Percentiles rank a stretch among this genome's conserved stretches.
phyloP scores from a whole-genome alignment of 2,888 invertebrate genomes.

The Tetragonula carbonaria region DNA sequence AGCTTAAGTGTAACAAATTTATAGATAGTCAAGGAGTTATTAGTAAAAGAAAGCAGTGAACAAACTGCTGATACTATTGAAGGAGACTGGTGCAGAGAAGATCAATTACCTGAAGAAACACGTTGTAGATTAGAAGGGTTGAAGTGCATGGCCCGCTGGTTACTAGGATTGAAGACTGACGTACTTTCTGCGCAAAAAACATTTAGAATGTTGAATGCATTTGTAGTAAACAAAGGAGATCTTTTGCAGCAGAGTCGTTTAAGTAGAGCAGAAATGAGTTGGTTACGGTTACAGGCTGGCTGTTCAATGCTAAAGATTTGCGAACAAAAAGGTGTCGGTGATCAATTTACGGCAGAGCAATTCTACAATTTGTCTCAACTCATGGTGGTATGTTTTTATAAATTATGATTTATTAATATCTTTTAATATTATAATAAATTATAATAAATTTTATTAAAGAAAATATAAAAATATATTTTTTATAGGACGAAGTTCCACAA shows the following conservation, averaged over 20 bases:
- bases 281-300: conserved; percentile 95
- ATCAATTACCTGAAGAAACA: conserved; percentile 95
- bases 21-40: conserved; percentile 96
- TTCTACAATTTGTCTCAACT: conserved; percentile 96
- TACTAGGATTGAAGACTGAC: conserved; percentile 95
- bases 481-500: conserved; percentile 91
- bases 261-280: conserved; percentile 95
- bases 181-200: conserved; percentile 96
- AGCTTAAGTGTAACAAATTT: conserved; percentile 39
- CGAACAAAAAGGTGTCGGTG: conserved; percentile 97
- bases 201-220: conserved; percentile 96
- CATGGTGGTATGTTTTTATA: conserved; percentile 89
- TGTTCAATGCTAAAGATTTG: conserved; percentile 98
- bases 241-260: conserved; percentile 90
- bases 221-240: conserved; percentile 96
- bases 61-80: conserved; percentile 85
- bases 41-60: conserved; percentile 91
- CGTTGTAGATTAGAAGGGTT: conserved; percentile 96
- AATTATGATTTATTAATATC: background rate
- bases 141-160: conserved; percentile 98
- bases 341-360: conserved; percentile 97
- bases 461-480: conserved; percentile 42
- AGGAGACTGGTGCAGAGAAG: conserved; percentile 93
- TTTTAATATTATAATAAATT: background rate
- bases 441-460: background rate